phyloP scores from a whole-genome alignment of 1,140 invertebrate genomes.

The Saccostrea echinata region DNA sequence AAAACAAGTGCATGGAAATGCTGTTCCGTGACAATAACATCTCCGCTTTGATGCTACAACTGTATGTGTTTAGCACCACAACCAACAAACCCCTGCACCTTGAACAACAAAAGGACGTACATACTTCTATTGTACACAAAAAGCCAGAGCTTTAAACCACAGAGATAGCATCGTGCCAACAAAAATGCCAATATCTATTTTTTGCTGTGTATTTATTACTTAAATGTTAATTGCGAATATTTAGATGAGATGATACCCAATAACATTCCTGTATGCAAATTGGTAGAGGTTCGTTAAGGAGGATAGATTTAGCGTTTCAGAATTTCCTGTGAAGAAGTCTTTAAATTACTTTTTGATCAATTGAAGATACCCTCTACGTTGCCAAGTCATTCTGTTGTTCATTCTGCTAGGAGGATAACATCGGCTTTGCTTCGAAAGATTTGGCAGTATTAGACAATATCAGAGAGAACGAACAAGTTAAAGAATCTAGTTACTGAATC shows the following conservation, averaged over 20 bases:
- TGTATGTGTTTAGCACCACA: neutral
- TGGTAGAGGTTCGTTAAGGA: neutral
- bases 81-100: neutral
- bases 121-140: neutral
- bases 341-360: neutral
- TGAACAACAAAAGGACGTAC: neutral
- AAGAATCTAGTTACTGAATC: slow-evolving; percentile 38
- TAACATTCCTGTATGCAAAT: neutral
- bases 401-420: neutral
- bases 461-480: neutral
- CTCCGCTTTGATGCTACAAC: neutral
- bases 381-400: slow-evolving; percentile 27
- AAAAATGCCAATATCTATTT: neutral
- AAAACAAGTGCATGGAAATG: neutral
- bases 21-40: too few relatives aligned
- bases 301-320: neutral
- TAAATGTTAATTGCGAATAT: slow-evolving; percentile 10
- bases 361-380: neutral
- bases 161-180: slow-evolving; percentile 18
- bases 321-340: neutral
- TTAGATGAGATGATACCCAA: neutral
- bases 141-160: neutral
- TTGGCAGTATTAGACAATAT: neutral
- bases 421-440: neutral
- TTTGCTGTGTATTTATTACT: neutral